phyloP scores from a whole-genome alignment of 1,140 invertebrate species.

The Limonius californicus region DNA sequence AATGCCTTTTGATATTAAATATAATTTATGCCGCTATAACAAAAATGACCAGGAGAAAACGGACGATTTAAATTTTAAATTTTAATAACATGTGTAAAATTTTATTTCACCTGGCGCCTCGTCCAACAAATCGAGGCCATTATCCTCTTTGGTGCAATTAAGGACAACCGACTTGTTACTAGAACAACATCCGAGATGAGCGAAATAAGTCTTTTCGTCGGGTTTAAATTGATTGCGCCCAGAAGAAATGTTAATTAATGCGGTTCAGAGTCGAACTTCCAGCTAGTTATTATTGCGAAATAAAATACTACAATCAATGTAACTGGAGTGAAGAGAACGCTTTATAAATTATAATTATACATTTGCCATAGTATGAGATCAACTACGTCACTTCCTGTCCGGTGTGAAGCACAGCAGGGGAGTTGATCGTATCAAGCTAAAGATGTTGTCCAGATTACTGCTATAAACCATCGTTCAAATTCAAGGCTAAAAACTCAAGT shows the following conservation, averaged over 20 bases:
- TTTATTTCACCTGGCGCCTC: constrained; percentile 13
- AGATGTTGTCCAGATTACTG: constrained; percentile 7
- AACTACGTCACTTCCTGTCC: constrained; percentile 7
- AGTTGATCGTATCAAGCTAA: neutral
- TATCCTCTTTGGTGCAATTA: neutral
- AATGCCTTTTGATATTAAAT: neutral
- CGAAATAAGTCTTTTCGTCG: no score
- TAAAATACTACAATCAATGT: no score
- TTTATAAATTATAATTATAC: constrained; percentile 4
- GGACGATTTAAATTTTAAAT: constrained; percentile 11
- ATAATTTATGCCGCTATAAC: constrained; percentile 3
- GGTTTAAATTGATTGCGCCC: no score
- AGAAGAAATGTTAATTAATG: no score
- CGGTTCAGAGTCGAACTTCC: no score
- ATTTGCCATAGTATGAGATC: constrained; percentile 1
- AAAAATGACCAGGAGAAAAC: constrained; percentile 11
- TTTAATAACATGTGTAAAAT: constrained; percentile 8
- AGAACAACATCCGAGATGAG: neutral
- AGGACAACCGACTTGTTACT: constrained; percentile 1
- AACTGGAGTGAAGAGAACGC: neutral
- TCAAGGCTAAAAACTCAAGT: constrained; percentile 1
- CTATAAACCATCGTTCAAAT: constrained; percentile 8
- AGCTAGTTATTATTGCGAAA: no score
- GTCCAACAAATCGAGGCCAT: constrained; percentile 10
- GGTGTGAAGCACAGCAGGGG: constrained; percentile 3